Evolutionary conservation across 2,797 vertebrate species (phyloP).

Genomic region (Chelidonichthys spinosus): DNA sequence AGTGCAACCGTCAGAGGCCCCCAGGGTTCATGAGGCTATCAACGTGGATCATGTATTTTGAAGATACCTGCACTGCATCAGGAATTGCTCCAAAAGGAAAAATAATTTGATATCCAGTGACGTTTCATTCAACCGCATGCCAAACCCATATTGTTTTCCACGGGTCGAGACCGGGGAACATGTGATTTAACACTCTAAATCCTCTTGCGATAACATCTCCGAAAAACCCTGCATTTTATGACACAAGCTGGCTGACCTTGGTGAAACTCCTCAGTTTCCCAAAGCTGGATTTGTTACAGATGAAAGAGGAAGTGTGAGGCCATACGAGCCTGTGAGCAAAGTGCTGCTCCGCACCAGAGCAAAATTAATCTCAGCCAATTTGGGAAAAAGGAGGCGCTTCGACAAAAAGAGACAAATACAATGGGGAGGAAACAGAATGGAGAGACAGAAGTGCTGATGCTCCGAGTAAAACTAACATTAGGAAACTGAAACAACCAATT

Average conservation of each 20-base stretch:
- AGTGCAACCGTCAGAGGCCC: slow-evolving; percentile 5
- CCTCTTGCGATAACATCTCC: slow-evolving; percentile 56
- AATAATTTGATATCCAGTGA: slow-evolving; percentile 27
- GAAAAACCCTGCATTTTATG: slow-evolving; percentile 47
- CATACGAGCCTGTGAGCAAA: slow-evolving; percentile 50
- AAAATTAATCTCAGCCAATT: slow-evolving; percentile 41
- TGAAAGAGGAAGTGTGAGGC: slow-evolving; percentile 59
- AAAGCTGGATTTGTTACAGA: slow-evolving; percentile 64
- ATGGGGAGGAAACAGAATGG: slow-evolving; percentile 22
- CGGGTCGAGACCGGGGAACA: slow-evolving; percentile 16
- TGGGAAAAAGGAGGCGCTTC: slow-evolving; percentile 11
- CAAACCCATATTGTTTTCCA: slow-evolving; percentile 38
- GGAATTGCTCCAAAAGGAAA: slow-evolving; percentile 1
- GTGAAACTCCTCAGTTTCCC: slow-evolving; percentile 41
- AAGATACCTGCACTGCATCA: slow-evolving; percentile 8
- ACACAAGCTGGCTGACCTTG: slow-evolving; percentile 41
- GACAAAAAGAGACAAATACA: slow-evolving; percentile 15
- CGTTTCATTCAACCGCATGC: slow-evolving; percentile 41
- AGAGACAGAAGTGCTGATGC: slow-evolving; percentile 43
- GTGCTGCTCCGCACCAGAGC: slow-evolving; percentile 15
- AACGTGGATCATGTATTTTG: slow-evolving; percentile 3
- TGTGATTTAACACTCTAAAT: slow-evolving; percentile 47
- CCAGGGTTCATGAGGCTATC: slow-evolving; percentile 24
- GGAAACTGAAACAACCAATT: slow-evolving; percentile 58
- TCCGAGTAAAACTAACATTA: slow-evolving; percentile 30